Percentiles rank a stretch among this genome's conserved stretches.
phyloP scores from a whole-genome alignment of 1,140 invertebrate species.

The Dryas iulia region DNA sequence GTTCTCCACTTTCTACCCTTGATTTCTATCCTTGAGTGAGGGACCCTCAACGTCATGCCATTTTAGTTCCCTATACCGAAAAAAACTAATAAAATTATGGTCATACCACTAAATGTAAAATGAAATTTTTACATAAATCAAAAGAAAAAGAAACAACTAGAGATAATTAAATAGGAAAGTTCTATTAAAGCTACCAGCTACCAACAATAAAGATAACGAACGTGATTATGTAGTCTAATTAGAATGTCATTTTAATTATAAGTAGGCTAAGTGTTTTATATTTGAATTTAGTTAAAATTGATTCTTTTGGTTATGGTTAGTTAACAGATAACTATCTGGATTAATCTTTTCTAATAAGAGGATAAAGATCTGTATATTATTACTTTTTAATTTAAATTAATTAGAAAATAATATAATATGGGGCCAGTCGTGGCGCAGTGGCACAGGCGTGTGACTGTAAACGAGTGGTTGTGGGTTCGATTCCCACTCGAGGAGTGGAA shows the following conservation, averaged over 20 bases:
- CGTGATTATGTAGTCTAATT: neutral
- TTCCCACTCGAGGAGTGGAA: too few relatives aligned
- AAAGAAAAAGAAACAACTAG: neutral
- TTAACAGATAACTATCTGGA: neutral
- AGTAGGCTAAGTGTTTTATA: neutral
- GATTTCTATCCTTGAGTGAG: too few relatives aligned
- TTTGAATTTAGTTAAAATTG: neutral
- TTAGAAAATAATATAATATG: too few relatives aligned
- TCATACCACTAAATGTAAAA: too few relatives aligned
- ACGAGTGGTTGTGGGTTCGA: too few relatives aligned
- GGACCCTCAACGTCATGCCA: too few relatives aligned
- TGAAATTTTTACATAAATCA: neutral
- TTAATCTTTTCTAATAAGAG: neutral
- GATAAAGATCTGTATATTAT: neutral
- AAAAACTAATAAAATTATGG: too few relatives aligned
- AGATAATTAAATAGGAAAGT: neutral
- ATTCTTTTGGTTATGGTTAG: neutral
- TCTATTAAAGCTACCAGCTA: neutral
- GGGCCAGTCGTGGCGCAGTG: too few relatives aligned
- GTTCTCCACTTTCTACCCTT: too few relatives aligned
- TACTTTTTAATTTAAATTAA: too few relatives aligned
- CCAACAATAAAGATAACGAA: neutral
- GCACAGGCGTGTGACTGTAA: too few relatives aligned
- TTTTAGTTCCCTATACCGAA: too few relatives aligned
- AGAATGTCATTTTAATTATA: neutral